These are phyloP conservation scores for Scalopus aquaticus DNA, from an alignment of 2,113 vertebrate genomes.

Conservation along the genomic window DNA sequence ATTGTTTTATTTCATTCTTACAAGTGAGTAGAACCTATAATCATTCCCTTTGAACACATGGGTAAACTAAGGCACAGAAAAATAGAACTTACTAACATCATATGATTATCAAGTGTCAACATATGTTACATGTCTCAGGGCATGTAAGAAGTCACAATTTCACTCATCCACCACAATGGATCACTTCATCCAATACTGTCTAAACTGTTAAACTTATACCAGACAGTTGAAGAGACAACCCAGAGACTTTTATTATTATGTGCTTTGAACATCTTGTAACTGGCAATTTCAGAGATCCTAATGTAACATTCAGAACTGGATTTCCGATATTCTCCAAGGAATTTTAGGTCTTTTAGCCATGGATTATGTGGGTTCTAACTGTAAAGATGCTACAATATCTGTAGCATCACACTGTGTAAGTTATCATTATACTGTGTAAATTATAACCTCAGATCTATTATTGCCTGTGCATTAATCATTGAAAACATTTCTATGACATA, in stretches of 20 bases:
- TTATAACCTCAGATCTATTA: not conserved
- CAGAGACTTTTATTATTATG: not conserved
- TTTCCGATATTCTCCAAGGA: not conserved
- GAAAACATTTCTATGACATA: not conserved
- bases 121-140: not conserved
- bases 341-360: not conserved
- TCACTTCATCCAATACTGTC: not conserved
- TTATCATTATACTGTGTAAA: not conserved
- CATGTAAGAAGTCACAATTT: not conserved
- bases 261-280: not conserved
- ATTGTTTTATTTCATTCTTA: slow-evolving; percentile 2
- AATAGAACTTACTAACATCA: not conserved
- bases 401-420: too few relatives aligned
- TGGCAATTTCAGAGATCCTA: not conserved
- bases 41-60: not conserved
- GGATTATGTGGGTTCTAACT: not conserved
- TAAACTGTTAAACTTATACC: not conserved
- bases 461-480: not conserved
- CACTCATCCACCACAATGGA: not conserved
- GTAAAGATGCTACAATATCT: not conserved
- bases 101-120: not conserved
- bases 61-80: not conserved
- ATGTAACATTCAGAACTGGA: not conserved
- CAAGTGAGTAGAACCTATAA: not conserved
- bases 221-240: not conserved